These are phyloP conservation scores for Apaloderma vittatum DNA, from an alignment of 2,113 vertebrate genomes.

Conservation along the genomic window DNA sequence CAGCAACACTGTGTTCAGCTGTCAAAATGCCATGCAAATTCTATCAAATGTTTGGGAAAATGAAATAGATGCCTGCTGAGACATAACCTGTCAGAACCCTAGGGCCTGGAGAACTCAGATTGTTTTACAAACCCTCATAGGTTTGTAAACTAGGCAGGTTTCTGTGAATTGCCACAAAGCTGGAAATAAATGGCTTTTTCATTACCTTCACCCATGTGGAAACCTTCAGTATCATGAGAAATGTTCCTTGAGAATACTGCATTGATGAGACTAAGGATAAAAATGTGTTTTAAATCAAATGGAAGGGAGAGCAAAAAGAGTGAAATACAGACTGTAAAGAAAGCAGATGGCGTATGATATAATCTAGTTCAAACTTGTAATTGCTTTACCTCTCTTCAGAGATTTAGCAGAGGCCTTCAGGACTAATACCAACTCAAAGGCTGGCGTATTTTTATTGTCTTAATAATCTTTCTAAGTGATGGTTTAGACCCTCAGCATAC, in stretches of 20 bases:
- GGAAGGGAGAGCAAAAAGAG: background rate
- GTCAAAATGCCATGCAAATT: background rate
- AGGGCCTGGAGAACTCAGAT: background rate
- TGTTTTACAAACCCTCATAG: background rate
- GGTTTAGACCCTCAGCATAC: background rate
- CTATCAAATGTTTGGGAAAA: background rate
- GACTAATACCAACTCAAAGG: background rate
- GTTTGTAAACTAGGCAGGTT: background rate
- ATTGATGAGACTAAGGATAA: background rate
- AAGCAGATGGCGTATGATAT: background rate
- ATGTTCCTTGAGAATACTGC: background rate
- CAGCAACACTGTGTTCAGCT: background rate
- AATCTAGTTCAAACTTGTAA: background rate
- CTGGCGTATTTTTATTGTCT: background rate
- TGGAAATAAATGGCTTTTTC: background rate
- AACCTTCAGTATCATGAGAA: background rate
- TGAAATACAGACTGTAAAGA: background rate
- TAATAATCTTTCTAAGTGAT: background rate
- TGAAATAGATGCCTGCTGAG: background rate
- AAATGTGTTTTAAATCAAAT: background rate
- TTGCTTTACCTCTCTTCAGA: background rate
- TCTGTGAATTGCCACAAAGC: background rate
- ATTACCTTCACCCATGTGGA: background rate
- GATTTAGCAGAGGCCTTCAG: background rate
- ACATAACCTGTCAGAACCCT: background rate